phyloP scores from a whole-genome alignment of 1,140 invertebrate genomes.

The Calliphora vicina region DNA sequence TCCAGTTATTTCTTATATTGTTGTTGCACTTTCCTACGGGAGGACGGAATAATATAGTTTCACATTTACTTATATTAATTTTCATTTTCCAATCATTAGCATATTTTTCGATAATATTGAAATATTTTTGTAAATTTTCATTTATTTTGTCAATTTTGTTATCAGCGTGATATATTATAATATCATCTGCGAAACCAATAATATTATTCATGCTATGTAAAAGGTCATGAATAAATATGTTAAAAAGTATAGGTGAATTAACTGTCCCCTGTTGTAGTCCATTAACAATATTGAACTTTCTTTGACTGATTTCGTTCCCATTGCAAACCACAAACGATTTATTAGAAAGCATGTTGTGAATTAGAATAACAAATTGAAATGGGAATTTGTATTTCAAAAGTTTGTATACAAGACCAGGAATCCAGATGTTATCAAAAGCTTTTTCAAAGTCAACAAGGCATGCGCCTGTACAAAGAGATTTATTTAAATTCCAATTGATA shows the following conservation, averaged over 20 bases:
- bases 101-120: conserved; percentile 19
- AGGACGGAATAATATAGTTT: conserved; percentile 27
- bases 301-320: not conserved
- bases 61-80: conserved; percentile 25
- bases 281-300: conserved; percentile 4
- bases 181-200: conserved; percentile 26
- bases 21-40: conserved; percentile 7
- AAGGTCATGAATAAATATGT: conserved; percentile 17
- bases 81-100: conserved; percentile 22
- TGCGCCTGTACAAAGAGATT: not conserved
- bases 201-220: not conserved
- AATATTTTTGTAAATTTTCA: too few species aligned
- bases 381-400: not conserved
- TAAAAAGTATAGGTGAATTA: conserved; percentile 11
- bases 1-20: not conserved
- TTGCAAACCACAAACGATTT: not conserved
- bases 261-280: conserved; percentile 18
- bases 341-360: not conserved
- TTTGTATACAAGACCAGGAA: not conserved
- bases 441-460: conserved; percentile 19
- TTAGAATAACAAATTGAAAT: not conserved
- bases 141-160: conserved; percentile 5
- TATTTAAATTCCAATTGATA: conserved; percentile 16
- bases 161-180: conserved; percentile 14
- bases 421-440: conserved; percentile 11